Evolutionary conservation across 2,113 vertebrate species (phyloP).

Genomic region (Plotosus lineatus): DNA sequence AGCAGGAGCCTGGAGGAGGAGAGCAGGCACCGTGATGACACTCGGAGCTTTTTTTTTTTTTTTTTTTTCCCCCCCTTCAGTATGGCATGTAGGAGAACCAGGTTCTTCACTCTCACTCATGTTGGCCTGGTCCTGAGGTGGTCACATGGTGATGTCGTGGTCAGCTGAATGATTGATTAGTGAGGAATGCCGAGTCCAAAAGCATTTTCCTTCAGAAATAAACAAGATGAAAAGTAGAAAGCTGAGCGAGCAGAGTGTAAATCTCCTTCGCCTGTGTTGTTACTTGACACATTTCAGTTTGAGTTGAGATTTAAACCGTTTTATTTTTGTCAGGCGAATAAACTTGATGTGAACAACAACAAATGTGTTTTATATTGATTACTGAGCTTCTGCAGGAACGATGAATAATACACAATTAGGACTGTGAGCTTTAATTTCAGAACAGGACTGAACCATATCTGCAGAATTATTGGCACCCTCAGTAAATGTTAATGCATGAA

Average conservation of each 20-base stretch:
- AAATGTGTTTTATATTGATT: neutral
- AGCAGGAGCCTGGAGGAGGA: slow-evolving; percentile 44
- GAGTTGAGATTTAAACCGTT: slow-evolving; percentile 9
- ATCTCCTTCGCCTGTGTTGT: neutral
- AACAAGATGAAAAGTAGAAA: neutral
- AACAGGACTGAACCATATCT: neutral
- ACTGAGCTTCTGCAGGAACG: neutral
- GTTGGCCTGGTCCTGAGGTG: neutral
- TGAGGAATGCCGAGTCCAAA: neutral
- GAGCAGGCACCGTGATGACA: slow-evolving; percentile 34
- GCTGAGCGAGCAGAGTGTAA: neutral
- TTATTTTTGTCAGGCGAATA: slow-evolving; percentile 29
- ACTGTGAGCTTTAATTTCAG: too few relatives aligned
- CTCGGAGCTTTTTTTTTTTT: neutral
- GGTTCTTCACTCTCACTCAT: neutral
- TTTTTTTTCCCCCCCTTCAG: neutral
- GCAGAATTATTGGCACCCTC: neutral
- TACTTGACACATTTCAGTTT: neutral
- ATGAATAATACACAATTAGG: too few relatives aligned
- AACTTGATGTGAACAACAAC: neutral
- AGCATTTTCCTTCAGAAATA: neutral
- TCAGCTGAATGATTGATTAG: neutral
- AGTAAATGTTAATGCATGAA: neutral
- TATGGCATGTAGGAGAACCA: neutral
- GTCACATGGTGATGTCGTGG: neutral